Conservation (phyloP, 2,113 vertebrate genomes). For the Microtus richardsoni region DNA sequence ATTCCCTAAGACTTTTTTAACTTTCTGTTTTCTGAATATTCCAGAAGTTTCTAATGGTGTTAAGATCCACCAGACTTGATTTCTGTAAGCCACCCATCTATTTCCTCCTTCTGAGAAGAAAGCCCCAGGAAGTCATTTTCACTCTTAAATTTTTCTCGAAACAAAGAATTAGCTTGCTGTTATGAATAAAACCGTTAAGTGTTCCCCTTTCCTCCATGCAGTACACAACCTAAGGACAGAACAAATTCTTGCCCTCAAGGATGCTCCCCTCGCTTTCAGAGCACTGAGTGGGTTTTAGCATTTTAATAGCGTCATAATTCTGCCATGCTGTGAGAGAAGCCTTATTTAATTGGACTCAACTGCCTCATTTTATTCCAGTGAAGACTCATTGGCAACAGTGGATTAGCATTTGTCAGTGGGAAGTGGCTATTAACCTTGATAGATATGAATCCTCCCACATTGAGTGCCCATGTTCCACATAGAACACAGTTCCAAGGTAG, state of each 20-base stretch:
- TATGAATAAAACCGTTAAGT: constrained; percentile 66
- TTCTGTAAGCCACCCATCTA: constrained; percentile 65
- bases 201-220: constrained; percentile 11
- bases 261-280: constrained; percentile 70
- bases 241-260: constrained; percentile 78
- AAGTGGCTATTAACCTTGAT: constrained; percentile 75
- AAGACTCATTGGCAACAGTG: constrained; percentile 53
- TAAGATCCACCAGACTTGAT: constrained; percentile 56
- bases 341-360: constrained; percentile 68
- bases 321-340: constrained; percentile 39
- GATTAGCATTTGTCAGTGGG: constrained; percentile 66
- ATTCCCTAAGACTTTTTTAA: not conserved
- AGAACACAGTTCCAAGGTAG: not conserved
- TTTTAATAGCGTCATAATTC: constrained; percentile 74
- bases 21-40: not conserved
- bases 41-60: constrained; percentile 53
- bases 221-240: constrained; percentile 61
- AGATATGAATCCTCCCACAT: constrained; percentile 19
- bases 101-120: constrained; percentile 63
- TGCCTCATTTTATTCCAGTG: constrained; percentile 70
- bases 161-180: constrained; percentile 71
- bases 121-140: constrained; percentile 70
- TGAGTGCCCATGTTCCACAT: not conserved
- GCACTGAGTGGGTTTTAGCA: constrained; percentile 63
- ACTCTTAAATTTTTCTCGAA: constrained; percentile 62